Conservation (phyloP, 2,888 invertebrate genomes). For the Adelognathus sp. region DNA sequence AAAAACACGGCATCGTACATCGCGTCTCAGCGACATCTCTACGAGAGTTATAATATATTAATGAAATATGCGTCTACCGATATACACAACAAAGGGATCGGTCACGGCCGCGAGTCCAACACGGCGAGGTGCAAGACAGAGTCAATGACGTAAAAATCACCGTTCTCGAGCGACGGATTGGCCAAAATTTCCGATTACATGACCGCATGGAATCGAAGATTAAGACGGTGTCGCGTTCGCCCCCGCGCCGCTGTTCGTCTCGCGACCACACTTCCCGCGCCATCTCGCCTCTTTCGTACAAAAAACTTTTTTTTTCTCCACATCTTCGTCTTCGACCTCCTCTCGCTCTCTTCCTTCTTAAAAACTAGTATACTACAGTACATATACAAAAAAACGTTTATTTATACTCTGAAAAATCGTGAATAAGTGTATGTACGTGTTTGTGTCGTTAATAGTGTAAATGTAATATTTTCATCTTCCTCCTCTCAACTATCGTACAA, state of each 20-base stretch:
- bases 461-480: not conserved
- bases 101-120: slow-evolving; percentile 71
- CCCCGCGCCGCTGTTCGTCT: slow-evolving; percentile 27
- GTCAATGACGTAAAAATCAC: not conserved
- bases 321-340: not conserved
- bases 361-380: slow-evolving; percentile 77
- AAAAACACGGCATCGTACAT: not conserved
- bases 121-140: slow-evolving; percentile 74
- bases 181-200: slow-evolving; percentile 4
- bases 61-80: slow-evolving; percentile 76
- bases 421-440: slow-evolving; percentile 28
- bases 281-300: slow-evolving; percentile 65
- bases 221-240: slow-evolving; percentile 63
- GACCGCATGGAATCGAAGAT: not conserved
- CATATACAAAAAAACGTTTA: slow-evolving; percentile 77
- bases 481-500: slow-evolving; percentile 44
- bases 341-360: slow-evolving; percentile 9
- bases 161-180: not conserved
- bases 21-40: slow-evolving; percentile 36
- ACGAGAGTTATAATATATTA: slow-evolving; percentile 73
- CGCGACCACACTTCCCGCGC: slow-evolving; percentile 42
- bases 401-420: slow-evolving; percentile 66
- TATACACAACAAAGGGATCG: slow-evolving; percentile 74
- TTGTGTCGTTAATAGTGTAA: slow-evolving; percentile 12
- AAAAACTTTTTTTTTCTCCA: slow-evolving; percentile 66